phyloP scores from a whole-genome alignment of 2,888 invertebrate species.

The Megastigmus dorsalis region DNA sequence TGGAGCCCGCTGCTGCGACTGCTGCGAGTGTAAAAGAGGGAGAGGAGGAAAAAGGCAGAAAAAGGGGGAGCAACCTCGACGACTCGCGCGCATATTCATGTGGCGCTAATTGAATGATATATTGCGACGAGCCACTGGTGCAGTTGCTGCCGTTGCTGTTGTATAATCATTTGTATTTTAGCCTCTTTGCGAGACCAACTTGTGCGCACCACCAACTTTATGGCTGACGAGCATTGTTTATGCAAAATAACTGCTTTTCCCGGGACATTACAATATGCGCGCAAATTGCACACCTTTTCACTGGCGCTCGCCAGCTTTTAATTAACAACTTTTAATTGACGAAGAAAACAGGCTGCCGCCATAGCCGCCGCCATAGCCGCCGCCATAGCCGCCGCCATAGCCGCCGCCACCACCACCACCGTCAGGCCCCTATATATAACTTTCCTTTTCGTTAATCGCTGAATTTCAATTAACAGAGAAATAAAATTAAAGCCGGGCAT shows the following conservation, averaged over 20 bases:
- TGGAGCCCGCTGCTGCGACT: not conserved
- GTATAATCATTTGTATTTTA: slow-evolving; percentile 39
- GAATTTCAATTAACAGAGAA: slow-evolving; percentile 20
- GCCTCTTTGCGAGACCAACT: not conserved
- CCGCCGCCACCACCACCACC: no score
- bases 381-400: not conserved
- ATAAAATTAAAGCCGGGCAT: slow-evolving; percentile 3
- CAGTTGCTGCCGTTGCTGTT: not conserved
- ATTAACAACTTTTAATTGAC: slow-evolving; percentile 13
- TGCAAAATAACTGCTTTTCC: slow-evolving; percentile 33
- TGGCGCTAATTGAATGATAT: slow-evolving; percentile 39
- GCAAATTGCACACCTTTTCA: slow-evolving; percentile 11
- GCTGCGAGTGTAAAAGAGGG: no score
- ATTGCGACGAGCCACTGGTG: slow-evolving; percentile 16
- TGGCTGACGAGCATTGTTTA: slow-evolving; percentile 17
- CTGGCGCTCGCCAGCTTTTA: not conserved
- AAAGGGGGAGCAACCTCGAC: no score
- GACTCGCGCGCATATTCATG: slow-evolving; percentile 29
- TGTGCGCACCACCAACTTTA: not conserved
- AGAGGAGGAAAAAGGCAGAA: not conserved
- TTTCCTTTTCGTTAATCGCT: slow-evolving; percentile 13
- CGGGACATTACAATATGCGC: not conserved
- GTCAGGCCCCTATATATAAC: not conserved
- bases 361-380: not conserved
- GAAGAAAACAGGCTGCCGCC: not conserved